phyloP scores from a whole-genome alignment of 2,888 invertebrate genomes.

The Pseudococcus jackbeardsleyi region DNA sequence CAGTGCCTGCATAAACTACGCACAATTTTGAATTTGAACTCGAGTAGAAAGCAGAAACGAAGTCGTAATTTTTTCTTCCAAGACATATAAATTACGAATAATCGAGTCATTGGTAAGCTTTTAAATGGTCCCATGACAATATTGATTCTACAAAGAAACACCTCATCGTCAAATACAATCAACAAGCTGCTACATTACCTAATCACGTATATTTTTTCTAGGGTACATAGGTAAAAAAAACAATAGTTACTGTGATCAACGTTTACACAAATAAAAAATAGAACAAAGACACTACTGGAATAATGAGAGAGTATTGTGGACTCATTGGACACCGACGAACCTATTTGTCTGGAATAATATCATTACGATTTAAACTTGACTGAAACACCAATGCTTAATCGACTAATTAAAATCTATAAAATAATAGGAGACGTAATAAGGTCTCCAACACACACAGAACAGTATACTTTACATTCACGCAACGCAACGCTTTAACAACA shows the following conservation, averaged over 20 bases:
- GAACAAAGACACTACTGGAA: conserved; percentile 19
- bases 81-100: too few species aligned
- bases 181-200: too few species aligned
- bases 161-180: too few species aligned
- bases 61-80: too few species aligned
- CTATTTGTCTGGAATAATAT: neutral
- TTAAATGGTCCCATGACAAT: too few species aligned
- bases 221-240: neutral
- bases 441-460: neutral
- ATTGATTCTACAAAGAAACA: too few species aligned
- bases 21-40: too few species aligned
- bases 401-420: neutral
- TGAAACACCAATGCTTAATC: neutral
- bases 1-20: too few species aligned
- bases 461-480: neutral
- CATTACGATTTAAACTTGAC: neutral
- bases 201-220: neutral
- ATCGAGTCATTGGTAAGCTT: too few species aligned
- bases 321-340: neutral
- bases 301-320: neutral
- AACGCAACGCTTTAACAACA: neutral
- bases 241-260: conserved; percentile 11
- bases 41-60: too few species aligned
- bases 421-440: neutral
- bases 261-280: conserved; percentile 26